Evolutionary conservation across 1,140 invertebrate genomes (phyloP), one percentile per base, ranked within the genome.

Genomic region (Metaphire vulgaris): DNA sequence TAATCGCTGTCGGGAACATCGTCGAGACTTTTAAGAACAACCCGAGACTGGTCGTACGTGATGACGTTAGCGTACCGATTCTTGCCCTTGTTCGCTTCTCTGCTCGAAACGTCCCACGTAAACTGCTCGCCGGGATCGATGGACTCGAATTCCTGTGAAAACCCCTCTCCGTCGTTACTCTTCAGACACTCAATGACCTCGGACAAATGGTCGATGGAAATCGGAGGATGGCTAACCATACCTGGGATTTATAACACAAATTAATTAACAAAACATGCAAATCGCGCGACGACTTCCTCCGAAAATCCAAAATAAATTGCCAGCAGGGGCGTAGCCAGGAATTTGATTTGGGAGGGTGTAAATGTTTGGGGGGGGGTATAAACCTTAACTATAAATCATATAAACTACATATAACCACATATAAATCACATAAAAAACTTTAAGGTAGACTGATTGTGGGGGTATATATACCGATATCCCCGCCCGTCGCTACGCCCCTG

Each of bases 51-150:
- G 72, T 73, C 72, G 30, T 73, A 99, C 0, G 97, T 96, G 21
- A 99, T 97, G 0, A 99, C 97, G 85, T 99, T 99, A 2, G 97
- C 97, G 85, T 99, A 99, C 34, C 98, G 90, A 88, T 99, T 99
- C 86, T 99, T 99, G 0, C 95, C 93, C 69, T 98, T 98, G 84
- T 99, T 99, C 0, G 97, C 91, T 84, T 99, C 96, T 89, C 96
- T 90, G 83, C 94, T 98, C 0, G 96, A 98, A 86, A 98, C 94
- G 84, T 99, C 96, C 97, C 97, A 99, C 0, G 97, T 99, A 84
- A 99, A 99, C 85, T 99, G 97, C 83, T 99, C 97, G 0, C 96
- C 97, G 2, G 97, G 96, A 85, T 99, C 97, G 76, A 99, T 99
- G 77, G 93, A 95, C 85, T 86, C 88, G 73, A 87, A 88, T 76